These are phyloP conservation scores for Zeus faber DNA, from an alignment of 2,113 vertebrate species.

Conservation along the genomic window DNA sequence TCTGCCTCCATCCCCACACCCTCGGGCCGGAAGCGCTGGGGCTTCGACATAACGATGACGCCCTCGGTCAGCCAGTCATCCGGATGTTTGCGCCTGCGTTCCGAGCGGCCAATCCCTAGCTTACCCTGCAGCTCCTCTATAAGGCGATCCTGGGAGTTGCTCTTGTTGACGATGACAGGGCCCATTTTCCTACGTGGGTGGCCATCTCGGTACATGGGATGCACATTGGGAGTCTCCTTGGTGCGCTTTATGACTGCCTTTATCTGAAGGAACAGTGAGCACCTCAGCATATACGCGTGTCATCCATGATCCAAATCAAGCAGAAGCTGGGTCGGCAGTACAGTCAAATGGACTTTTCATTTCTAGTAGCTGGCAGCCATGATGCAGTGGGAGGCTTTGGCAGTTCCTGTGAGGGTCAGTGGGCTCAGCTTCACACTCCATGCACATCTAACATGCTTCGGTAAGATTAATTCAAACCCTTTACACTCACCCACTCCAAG, in stretches of 20 bases:
- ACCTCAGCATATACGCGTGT: constrained; percentile 22
- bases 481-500: neutral
- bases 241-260: constrained; percentile 95
- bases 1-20: constrained; percentile 81
- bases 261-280: constrained; percentile 75
- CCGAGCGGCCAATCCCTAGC: constrained; percentile 82
- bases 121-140: constrained; percentile 92
- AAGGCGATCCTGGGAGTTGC: constrained; percentile 85
- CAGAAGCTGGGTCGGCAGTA: neutral
- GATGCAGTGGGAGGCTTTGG: neutral
- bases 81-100: constrained; percentile 67
- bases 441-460: constrained; percentile 27
- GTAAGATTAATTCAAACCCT: neutral
- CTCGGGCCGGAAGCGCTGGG: constrained; percentile 73
- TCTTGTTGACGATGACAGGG: constrained; percentile 87
- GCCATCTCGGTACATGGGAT: constrained; percentile 91
- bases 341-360: too few relatives aligned
- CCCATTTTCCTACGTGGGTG: constrained; percentile 87
- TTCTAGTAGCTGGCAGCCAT: neutral
- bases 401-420: constrained; percentile 18
- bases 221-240: constrained; percentile 87
- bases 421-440: constrained; percentile 31
- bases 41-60: constrained; percentile 81
- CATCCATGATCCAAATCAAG: neutral
- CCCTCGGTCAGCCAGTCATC: constrained; percentile 91